Evolutionary conservation across 2,797 vertebrate genomes (phyloP), one percentile per base, ranked within the genome.

Genomic region (Silurus aristotelis): DNA sequence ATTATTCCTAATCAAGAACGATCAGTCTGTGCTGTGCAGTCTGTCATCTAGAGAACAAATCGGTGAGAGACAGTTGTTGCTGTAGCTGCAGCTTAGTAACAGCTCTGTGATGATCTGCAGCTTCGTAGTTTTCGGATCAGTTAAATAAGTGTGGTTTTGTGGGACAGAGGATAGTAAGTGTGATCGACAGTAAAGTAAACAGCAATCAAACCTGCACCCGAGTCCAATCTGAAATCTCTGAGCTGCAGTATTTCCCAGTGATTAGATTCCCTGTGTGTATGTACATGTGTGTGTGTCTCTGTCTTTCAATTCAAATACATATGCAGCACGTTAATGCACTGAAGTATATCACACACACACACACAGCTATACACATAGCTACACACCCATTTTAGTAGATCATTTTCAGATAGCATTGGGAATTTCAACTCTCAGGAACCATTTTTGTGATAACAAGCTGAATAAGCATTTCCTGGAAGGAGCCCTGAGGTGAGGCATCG

Each of bases 401-500:
- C 48, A 38, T 7, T 48, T 73, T 73, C 31, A 48, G 52, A 48
- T 22, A 52, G 43, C 46, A 58, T 10, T 27, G 73, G 73, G 25
- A 76, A 58, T 58, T 76, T 56, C 15, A 76, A 56, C 20, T 58
- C 52, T 76, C 73, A 12, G 73, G 3, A 31, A 56, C n/a, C 52
- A 76, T 58, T 67, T 72, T 70, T 43, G 79, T 43, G 60, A 88
- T 84, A 83, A 86, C 84, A 58, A 86, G 85, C 87, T 86, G 87
- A 88, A 80, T 88, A 86, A 84, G 85, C 77, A 20, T 27, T 84
- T 86, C 77, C 64, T 84, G 87, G 75, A 84, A 72, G 82, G 58
- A 48, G 64, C 85, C 83, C 85, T 55, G 85, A 88, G 85, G 87
- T 84, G 73, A 88, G 67, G 73, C 80, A 86, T 90, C 63, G 90